Percentiles rank a stretch among this genome's conserved stretches.
Conservation (phyloP, 53 echinoderm and acorn worm species). For the Glandiceps talaboti region DNA sequence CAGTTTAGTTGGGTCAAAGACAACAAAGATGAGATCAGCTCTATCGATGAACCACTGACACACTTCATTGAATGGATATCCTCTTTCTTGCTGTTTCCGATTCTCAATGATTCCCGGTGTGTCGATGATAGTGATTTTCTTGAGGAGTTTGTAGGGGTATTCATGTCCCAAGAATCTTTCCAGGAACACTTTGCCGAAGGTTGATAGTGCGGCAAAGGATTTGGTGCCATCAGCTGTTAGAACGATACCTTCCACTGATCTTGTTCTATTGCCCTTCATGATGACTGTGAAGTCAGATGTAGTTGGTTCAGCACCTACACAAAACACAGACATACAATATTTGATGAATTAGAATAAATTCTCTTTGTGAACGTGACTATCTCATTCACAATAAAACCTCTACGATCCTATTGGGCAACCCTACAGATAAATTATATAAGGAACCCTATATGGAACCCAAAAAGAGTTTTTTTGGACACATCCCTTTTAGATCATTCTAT, state of each 20-base stretch:
- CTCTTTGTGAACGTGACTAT: too few species aligned
- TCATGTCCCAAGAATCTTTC: constrained; percentile 46
- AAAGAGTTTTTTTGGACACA: too few species aligned
- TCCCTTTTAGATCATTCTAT: too few species aligned
- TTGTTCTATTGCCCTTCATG: constrained; percentile 42
- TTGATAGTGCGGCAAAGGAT: constrained; percentile 47
- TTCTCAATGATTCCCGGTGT: constrained; percentile 81
- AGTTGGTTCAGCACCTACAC: constrained; percentile 60
- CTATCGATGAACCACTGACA: constrained; percentile 78
- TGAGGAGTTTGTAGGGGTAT: constrained; percentile 46
- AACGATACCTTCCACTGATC: constrained; percentile 61
- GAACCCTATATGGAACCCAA: too few species aligned
- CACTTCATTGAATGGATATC: constrained; percentile 77
- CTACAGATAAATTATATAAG: too few species aligned
- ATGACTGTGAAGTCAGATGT: constrained; percentile 66
- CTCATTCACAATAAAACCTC: too few species aligned
- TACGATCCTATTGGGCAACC: too few species aligned
- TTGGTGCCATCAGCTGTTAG: constrained; percentile 42
- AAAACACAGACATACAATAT: too few species aligned
- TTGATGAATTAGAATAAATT: too few species aligned
- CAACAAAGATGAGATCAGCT: constrained; percentile 65
- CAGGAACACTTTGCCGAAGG: constrained; percentile 56
- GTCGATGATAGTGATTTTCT: constrained; percentile 60
- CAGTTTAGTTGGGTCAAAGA: constrained; percentile 69
- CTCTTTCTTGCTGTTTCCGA: constrained; percentile 63